Percentiles rank a stretch among this genome's conserved stretches.
phyloP scores from a whole-genome alignment of 2,888 invertebrate species.

The Thereva unica region DNA sequence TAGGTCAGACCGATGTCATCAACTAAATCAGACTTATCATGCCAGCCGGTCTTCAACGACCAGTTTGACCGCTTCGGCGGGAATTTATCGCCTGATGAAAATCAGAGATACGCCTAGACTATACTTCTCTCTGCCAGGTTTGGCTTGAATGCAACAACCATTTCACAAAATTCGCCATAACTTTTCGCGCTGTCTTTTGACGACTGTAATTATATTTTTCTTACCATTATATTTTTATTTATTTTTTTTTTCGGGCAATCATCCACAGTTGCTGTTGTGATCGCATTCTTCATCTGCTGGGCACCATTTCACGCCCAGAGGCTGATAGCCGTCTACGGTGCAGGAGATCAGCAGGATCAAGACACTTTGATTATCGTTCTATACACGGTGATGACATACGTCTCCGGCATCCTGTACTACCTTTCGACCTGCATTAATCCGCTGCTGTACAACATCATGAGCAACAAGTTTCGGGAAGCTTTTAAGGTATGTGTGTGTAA shows the following conservation, averaged over 20 bases:
- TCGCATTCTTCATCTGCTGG: constrained; percentile 89
- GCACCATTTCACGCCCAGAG: constrained; percentile 93
- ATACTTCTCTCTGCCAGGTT: too few species aligned
- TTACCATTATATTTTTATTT: constrained; percentile 53
- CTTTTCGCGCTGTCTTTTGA: not conserved
- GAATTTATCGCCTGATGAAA: too few species aligned
- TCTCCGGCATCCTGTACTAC: constrained; percentile 89
- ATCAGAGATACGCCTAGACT: too few species aligned
- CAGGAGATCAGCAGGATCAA: constrained; percentile 25
- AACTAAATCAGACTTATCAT: too few species aligned
- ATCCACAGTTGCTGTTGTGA: constrained; percentile 79
- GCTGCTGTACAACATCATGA: constrained; percentile 92
- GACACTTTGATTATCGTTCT: constrained; percentile 41
- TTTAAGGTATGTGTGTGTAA: constrained; percentile 78
- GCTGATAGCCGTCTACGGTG: constrained; percentile 67
- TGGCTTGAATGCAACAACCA: too few species aligned
- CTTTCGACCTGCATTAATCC: constrained; percentile 92
- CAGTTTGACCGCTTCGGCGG: too few species aligned
- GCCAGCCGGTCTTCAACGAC: too few species aligned
- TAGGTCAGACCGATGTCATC: too few species aligned
- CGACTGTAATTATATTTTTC: not conserved
- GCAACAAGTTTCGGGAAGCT: constrained; percentile 88
- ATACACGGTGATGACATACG: constrained; percentile 63
- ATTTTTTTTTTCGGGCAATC: constrained; percentile 48
- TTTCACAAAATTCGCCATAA: too few species aligned